A percentile compares a stretch with the other conserved stretches of the same genome.
phyloP scores from a whole-genome alignment of 2,888 invertebrate species.

The Polydesmus complanatus region DNA sequence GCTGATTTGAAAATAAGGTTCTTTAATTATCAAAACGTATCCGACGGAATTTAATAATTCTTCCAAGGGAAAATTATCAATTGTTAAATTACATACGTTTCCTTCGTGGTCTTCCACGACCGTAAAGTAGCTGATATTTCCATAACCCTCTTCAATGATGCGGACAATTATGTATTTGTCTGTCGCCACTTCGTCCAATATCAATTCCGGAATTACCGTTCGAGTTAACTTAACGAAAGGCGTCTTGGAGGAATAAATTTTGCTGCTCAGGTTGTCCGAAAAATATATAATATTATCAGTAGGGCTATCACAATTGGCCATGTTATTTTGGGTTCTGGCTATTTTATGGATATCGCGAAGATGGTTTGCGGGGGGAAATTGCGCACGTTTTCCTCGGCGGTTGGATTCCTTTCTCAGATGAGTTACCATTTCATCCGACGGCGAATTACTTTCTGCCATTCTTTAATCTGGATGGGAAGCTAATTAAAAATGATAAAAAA shows the following conservation, averaged over 20 bases:
- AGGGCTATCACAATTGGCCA: too few species aligned
- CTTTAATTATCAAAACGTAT: background rate
- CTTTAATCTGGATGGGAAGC: too few species aligned
- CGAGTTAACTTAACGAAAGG: background rate
- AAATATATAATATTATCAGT: too few species aligned
- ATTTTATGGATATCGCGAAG: too few species aligned
- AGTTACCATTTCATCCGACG: too few species aligned
- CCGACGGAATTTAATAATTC: background rate
- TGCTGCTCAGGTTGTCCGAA: too few species aligned
- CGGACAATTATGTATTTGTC: constrained; percentile 2
- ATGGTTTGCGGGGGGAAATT: too few species aligned
- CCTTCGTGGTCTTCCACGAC: constrained; percentile 8
- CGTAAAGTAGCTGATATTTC: background rate
- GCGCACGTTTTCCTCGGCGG: too few species aligned
- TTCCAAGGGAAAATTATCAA: background rate
- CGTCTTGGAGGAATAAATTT: background rate
- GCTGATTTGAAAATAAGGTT: background rate
- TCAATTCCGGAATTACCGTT: background rate
- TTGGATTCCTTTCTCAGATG: too few species aligned
- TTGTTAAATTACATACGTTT: background rate
- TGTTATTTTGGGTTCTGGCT: too few species aligned
- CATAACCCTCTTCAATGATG: background rate
- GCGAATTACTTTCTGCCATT: too few species aligned
- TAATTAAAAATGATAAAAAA: too few species aligned
- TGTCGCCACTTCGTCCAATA: background rate